Evolutionary conservation across 2,888 invertebrate genomes (phyloP).

Genomic region (Ischnura elegans): DNA sequence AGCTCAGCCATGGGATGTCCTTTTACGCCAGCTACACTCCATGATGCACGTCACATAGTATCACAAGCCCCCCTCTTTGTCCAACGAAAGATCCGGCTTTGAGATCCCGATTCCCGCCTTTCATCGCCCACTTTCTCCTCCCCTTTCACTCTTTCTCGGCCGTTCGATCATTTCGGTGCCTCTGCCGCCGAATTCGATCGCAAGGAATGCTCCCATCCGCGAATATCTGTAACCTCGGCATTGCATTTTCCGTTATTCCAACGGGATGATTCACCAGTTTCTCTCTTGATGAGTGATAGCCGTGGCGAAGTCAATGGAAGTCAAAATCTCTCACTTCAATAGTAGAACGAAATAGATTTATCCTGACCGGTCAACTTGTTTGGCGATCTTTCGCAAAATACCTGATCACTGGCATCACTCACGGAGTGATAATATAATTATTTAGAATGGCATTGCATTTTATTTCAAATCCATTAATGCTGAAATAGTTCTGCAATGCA

Average conservation of each 20-base stretch:
- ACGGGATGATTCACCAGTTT: background rate
- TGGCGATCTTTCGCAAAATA: too few relatives aligned
- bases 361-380: too few relatives aligned
- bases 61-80: background rate
- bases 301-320: background rate
- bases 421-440: too few relatives aligned
- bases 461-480: too few relatives aligned
- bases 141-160: background rate
- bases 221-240: background rate
- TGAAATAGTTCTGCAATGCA: too few relatives aligned
- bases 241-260: background rate
- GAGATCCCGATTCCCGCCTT: too few relatives aligned
- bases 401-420: too few relatives aligned
- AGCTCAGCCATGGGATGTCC: too few relatives aligned
- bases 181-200: background rate
- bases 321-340: too few relatives aligned
- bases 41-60: background rate
- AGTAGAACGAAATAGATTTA: too few relatives aligned
- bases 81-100: background rate
- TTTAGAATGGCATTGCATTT: too few relatives aligned
- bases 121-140: background rate
- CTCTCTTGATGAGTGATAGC: background rate
- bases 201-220: background rate
- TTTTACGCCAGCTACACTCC: too few relatives aligned
- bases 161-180: background rate